Evolutionary conservation across 2,113 vertebrate genomes (phyloP).

Genomic region (Marmota flaviventris): DNA sequence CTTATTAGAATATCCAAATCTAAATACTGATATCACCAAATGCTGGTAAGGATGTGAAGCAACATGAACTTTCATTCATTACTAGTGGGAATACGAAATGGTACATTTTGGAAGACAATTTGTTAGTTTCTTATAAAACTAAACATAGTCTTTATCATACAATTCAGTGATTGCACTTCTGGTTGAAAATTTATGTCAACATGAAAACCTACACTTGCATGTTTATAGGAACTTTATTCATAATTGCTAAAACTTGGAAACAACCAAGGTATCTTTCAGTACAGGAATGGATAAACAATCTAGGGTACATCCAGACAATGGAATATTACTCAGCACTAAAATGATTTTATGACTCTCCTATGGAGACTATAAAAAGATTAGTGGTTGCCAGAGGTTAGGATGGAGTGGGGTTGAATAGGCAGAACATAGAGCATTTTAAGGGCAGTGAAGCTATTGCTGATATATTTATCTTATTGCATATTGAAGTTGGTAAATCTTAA

Average conservation of each 20-base stretch:
- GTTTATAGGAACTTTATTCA: neutral
- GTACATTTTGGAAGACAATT: neutral
- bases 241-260: neutral
- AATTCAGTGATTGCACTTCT: no score
- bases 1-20: neutral
- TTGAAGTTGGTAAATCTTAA: neutral
- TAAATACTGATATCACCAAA: neutral
- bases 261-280: neutral
- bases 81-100: neutral
- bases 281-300: neutral
- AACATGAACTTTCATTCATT: neutral
- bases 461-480: neutral
- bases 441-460: neutral
- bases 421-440: neutral
- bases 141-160: neutral
- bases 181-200: no score
- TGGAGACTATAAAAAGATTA: neutral
- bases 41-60: neutral
- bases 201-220: no score
- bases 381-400: neutral
- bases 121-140: neutral
- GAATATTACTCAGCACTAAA: neutral
- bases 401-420: neutral
- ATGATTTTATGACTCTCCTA: neutral
- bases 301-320: neutral